A percentile compares a stretch with the other conserved stretches of the same genome.
Evolutionary conservation across 2,888 invertebrate species (phyloP).

Genomic region (Philonicus albiceps): DNA sequence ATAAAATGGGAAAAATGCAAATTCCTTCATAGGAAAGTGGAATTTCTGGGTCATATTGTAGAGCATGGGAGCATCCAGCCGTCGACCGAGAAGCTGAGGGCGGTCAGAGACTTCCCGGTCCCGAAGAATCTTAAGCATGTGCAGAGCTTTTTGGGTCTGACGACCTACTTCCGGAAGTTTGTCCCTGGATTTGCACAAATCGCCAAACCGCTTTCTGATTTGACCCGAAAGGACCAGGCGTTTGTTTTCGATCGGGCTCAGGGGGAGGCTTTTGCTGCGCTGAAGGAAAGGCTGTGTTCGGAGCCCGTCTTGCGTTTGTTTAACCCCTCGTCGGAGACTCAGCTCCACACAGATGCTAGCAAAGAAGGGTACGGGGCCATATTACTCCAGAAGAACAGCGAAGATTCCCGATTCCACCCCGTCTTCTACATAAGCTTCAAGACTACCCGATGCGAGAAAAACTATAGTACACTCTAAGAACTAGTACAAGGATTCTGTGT

Average conservation of each 20-base stretch:
- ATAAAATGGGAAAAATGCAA: constrained; percentile 46
- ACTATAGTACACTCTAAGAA: too few relatives aligned
- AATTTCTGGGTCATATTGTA: constrained; percentile 45
- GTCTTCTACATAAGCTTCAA: too few relatives aligned
- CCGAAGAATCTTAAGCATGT: constrained; percentile 35
- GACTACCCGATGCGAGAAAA: too few relatives aligned
- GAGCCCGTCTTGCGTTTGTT: too few relatives aligned
- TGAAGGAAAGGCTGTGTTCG: too few relatives aligned
- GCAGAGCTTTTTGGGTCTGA: constrained; percentile 44
- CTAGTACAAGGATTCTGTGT: too few relatives aligned
- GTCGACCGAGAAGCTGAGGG: constrained; percentile 23
- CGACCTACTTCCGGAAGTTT: constrained; percentile 44
- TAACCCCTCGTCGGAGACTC: too few relatives aligned
- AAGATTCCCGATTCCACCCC: too few relatives aligned
- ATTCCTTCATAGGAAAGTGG: constrained; percentile 40
- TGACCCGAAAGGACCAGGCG: background rate
- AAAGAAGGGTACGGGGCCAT: too few relatives aligned
- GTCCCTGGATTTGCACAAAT: background rate
- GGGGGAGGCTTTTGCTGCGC: background rate
- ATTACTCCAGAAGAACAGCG: too few relatives aligned
- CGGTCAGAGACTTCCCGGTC: constrained; percentile 29
- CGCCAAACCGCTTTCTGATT: background rate
- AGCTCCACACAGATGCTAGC: too few relatives aligned
- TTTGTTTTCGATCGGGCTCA: background rate
- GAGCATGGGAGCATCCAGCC: constrained; percentile 36